Percentiles rank a stretch among this genome's conserved stretches.
These are phyloP conservation scores for Willowsia nigromaculata DNA, from an alignment of 2,888 invertebrate genomes.

Conservation along the genomic window DNA sequence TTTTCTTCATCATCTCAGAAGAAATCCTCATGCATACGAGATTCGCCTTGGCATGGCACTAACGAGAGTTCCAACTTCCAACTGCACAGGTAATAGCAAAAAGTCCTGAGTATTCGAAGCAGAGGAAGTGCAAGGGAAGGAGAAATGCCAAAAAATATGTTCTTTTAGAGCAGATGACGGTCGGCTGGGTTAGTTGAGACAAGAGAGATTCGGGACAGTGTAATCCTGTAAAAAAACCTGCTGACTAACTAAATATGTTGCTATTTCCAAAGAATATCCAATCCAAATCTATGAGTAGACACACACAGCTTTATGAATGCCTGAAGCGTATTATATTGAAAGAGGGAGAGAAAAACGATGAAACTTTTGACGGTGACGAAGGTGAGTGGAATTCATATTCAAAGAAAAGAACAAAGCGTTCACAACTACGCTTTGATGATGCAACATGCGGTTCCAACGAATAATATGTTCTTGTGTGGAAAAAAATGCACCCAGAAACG, in stretches of 20 bases:
- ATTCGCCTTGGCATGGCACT: background rate
- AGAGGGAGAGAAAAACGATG: background rate
- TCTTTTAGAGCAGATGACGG: background rate
- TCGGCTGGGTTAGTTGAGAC: background rate
- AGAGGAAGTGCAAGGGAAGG: background rate
- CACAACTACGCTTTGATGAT: constrained; percentile 50
- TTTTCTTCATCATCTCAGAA: constrained; percentile 26
- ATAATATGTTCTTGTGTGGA: background rate
- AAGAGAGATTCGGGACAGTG: constrained; percentile 2
- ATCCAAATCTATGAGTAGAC: background rate
- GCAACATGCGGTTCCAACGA: constrained; percentile 62
- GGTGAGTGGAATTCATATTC: constrained; percentile 34
- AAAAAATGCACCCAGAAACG: constrained; percentile 59
- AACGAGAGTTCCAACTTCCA: no score
- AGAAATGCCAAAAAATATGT: constrained; percentile 32
- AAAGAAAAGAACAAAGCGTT: background rate
- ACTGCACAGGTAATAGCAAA: background rate
- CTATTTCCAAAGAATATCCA: background rate
- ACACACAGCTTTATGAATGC: background rate
- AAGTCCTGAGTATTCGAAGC: background rate
- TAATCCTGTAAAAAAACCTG: constrained; percentile 32
- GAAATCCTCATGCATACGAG: constrained; percentile 1
- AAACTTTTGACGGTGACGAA: constrained; percentile 35
- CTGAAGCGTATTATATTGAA: background rate
- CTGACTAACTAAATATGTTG: constrained; percentile 23